Conservation (phyloP, 2,797 vertebrate species). For the Tympanoctomys barrerae region DNA sequence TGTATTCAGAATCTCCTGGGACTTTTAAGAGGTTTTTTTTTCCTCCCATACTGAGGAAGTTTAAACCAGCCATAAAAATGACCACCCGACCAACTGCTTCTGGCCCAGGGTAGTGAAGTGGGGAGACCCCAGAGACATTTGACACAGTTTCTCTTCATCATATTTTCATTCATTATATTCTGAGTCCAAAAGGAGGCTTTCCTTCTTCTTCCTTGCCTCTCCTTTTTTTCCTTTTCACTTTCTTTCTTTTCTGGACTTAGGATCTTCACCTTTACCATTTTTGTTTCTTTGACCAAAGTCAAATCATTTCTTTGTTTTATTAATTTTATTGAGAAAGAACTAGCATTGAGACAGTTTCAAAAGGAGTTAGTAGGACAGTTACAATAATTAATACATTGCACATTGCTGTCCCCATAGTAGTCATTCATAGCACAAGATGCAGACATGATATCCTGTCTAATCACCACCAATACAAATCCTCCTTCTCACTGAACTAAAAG, state of each 20-base stretch:
- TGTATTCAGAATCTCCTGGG: conserved; percentile 62
- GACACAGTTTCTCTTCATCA: background rate
- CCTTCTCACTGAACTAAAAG: too few species aligned
- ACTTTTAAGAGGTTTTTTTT: conserved; percentile 29
- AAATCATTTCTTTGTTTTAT: background rate
- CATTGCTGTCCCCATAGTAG: too few species aligned
- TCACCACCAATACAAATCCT: too few species aligned
- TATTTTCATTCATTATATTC: background rate
- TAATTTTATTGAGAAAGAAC: too few species aligned
- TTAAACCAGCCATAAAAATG: conserved; percentile 49
- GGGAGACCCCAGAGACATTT: background rate
- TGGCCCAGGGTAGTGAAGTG: background rate
- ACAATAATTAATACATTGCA: too few species aligned
- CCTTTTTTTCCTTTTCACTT: background rate
- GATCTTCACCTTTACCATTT: background rate
- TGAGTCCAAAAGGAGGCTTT: background rate
- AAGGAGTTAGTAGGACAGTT: too few species aligned
- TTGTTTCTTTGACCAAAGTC: conserved; percentile 8
- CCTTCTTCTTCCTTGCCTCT: background rate
- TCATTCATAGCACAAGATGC: too few species aligned
- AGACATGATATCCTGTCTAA: too few species aligned
- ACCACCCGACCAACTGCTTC: background rate
- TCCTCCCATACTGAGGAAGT: conserved; percentile 62
- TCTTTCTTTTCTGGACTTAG: background rate
- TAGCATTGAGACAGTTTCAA: too few species aligned